Conservation (phyloP, 2,797 vertebrate species). For the Pangasius mekongensis region DNA sequence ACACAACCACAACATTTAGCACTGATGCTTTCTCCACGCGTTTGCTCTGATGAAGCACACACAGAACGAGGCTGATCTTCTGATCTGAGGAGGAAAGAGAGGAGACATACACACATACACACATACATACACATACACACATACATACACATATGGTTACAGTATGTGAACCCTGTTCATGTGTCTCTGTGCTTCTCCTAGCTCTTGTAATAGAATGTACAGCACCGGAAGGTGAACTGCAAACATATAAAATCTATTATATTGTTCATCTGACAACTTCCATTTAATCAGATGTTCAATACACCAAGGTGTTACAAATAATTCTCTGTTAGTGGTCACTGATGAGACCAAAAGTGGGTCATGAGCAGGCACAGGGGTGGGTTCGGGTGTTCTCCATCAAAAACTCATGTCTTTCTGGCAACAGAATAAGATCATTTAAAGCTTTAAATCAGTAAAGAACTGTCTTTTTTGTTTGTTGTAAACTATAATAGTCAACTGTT, state of each 20-base stretch:
- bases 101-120: slow-evolving; percentile 4
- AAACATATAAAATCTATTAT: background rate
- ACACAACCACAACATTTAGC: slow-evolving; percentile 8
- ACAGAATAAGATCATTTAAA: background rate
- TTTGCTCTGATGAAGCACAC: slow-evolving; percentile 9
- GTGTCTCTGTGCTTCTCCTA: background rate
- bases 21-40: slow-evolving; percentile 8
- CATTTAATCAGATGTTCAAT: background rate
- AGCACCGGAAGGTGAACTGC: background rate
- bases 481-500: too few species aligned
- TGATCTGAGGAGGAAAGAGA: background rate
- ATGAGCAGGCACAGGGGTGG: background rate
- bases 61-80: slow-evolving; percentile 1
- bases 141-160: slow-evolving; percentile 31
- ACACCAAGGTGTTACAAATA: background rate
- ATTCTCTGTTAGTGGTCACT: background rate
- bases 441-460: too few species aligned
- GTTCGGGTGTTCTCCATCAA: background rate
- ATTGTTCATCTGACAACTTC: background rate
- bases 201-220: background rate
- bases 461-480: background rate
- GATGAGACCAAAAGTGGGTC: background rate
- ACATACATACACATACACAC: slow-evolving; percentile 11
- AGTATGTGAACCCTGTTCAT: slow-evolving; percentile 25
- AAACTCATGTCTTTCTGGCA: background rate